Base-by-base conservation (phyloP, 1,140 invertebrate species). In the Drosophila carrolli region DNA sequence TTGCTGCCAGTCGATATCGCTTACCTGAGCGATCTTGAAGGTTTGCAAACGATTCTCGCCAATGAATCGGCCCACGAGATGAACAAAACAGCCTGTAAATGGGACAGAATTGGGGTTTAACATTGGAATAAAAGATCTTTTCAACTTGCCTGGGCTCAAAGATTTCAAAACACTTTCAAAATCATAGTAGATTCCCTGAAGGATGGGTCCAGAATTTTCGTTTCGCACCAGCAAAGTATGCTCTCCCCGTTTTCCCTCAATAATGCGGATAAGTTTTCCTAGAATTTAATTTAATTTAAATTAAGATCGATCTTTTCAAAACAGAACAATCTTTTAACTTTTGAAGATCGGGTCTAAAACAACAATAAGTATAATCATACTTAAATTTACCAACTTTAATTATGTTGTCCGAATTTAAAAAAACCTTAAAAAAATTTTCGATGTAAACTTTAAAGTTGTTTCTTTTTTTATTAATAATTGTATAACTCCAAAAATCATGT, bases 181-280 rank as follows among this genome's bases (percentile, higher is more conserved):
- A 51, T 92, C 91, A 55, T 89, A 75, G 43, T 75, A 92, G 32
- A 90, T 74, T 11, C 81, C 76, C 55, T 88, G 91, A 0, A 92
- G 53, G 5, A 92, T 72, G 10, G 91, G 89, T 4, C 91, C 91
- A 0, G 74, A 58, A 0, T 61, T 51, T 6, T 71, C 66, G 46
- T 76, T 90, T 2, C 89, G 74, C 14, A 92, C 40, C 0, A 92
- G 40, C 23, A 92, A 53, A 0, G 76, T 82, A 8, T 78, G 78
- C 40, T 91, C 76, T 10, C 56, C 53, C 1, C 73, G 59, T 40
- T 92, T 92, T 13, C 91, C 91, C 6, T 65, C 63, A 44, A 79
- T 62, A 43, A 91, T 77, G 48, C 84, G 81, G 13, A 88, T 10
- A 4, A 92, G 46, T 60, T 84, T 79, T 5, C 91, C 91, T 92